These are phyloP conservation scores for Eupithecia abbreviata DNA, from an alignment of 2,888 invertebrate genomes.

Conservation along the genomic window DNA sequence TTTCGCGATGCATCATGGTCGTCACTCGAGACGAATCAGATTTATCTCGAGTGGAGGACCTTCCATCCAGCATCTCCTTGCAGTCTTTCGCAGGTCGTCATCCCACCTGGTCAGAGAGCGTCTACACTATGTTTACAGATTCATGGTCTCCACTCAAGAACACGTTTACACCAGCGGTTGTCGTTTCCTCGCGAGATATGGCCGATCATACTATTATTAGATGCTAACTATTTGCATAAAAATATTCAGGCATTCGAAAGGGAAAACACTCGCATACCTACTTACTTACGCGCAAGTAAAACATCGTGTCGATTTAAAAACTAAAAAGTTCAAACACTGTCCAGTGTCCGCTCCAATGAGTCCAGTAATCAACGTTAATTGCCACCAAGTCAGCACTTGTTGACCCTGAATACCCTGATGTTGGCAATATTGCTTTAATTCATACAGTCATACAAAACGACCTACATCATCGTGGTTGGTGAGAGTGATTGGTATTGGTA, in stretches of 20 bases:
- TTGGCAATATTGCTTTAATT: slow-evolving; percentile 9
- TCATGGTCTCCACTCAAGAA: too few relatives aligned
- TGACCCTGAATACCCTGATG: slow-evolving; percentile 10
- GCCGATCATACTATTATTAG: too few relatives aligned
- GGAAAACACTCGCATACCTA: background rate
- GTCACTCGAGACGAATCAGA: background rate
- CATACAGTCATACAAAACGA: background rate
- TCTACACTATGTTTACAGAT: too few relatives aligned
- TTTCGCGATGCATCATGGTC: background rate
- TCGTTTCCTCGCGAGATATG: too few relatives aligned
- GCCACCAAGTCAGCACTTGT: slow-evolving; percentile 36
- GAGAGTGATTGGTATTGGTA: too few relatives aligned
- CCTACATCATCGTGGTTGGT: background rate
- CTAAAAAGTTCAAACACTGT: slow-evolving; percentile 30
- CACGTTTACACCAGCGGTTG: too few relatives aligned
- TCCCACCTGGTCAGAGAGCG: too few relatives aligned
- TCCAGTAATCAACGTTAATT: slow-evolving; percentile 53
- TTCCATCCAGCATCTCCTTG: too few relatives aligned
- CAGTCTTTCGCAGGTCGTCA: too few relatives aligned
- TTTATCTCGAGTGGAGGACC: too few relatives aligned
- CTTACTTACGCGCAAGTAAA: background rate
- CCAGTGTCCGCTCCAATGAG: slow-evolving; percentile 37
- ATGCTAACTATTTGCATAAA: background rate
- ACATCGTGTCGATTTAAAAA: background rate
- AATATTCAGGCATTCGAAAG: background rate